These are phyloP conservation scores for Hypolimnas misippus DNA, from an alignment of 2,888 invertebrate species.

Conservation along the genomic window DNA sequence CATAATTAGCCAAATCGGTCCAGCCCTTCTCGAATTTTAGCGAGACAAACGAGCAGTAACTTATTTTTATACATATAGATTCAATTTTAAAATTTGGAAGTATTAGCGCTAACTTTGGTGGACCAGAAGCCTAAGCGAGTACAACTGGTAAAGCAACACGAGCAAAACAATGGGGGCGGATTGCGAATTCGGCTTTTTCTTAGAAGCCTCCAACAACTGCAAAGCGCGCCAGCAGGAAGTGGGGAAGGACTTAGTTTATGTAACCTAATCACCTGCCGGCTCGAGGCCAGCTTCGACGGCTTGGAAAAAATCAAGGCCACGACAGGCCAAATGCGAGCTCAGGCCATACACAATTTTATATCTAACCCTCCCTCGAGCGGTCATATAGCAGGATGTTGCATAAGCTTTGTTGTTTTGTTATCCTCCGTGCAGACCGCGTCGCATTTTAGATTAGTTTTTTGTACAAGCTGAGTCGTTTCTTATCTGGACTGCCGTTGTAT, in stretches of 20 bases:
- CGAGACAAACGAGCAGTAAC: too few species aligned
- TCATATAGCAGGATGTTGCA: slow-evolving; percentile 80
- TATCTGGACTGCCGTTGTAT: slow-evolving; percentile 55
- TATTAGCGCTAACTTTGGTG: slow-evolving; percentile 45
- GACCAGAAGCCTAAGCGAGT: slow-evolving; percentile 55
- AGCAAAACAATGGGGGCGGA: slow-evolving; percentile 69
- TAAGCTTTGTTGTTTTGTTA: slow-evolving; percentile 82
- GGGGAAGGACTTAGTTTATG: slow-evolving; percentile 81
- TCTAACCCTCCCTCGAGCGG: slow-evolving; percentile 62
- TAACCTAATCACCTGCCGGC: slow-evolving; percentile 83
- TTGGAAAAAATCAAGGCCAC: slow-evolving; percentile 80
- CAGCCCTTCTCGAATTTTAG: too few species aligned
- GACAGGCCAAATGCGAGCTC: slow-evolving; percentile 66
- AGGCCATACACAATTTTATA: slow-evolving; percentile 69
- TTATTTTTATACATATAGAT: too few species aligned
- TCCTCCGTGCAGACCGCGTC: slow-evolving; percentile 68
- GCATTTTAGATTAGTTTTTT: slow-evolving; percentile 81
- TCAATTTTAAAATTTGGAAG: too few species aligned
- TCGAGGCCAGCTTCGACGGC: slow-evolving; percentile 69
- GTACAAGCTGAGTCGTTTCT: slow-evolving; percentile 55
- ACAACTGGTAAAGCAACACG: slow-evolving; percentile 67
- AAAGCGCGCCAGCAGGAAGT: slow-evolving; percentile 80
- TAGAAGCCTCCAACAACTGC: slow-evolving; percentile 79
- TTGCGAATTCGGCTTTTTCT: slow-evolving; percentile 77
- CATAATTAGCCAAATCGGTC: too few species aligned